Conservation (phyloP, 2,797 vertebrate species). For the Buphagus erythrorhynchus region DNA sequence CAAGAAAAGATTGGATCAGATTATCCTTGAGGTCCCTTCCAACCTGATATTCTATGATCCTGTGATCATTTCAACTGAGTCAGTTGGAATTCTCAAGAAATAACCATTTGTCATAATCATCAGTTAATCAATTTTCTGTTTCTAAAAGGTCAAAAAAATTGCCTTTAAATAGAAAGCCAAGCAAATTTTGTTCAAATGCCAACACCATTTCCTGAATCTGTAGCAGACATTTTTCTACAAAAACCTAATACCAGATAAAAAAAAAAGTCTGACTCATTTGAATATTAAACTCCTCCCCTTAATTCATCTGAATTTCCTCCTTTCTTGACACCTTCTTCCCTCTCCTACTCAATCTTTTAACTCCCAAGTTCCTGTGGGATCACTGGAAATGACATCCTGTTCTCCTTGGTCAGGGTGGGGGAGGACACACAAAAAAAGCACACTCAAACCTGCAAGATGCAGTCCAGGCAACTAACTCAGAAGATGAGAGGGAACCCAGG, state of each 20-base stretch:
- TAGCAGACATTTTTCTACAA: neutral
- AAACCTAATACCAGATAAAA: neutral
- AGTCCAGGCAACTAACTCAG: neutral
- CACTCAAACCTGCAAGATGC: neutral
- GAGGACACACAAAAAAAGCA: neutral
- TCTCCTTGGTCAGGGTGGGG: neutral
- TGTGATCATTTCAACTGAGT: neutral
- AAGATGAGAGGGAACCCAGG: neutral
- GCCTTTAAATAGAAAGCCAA: neutral
- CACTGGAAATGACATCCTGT: neutral
- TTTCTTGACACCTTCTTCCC: neutral
- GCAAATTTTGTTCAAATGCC: neutral
- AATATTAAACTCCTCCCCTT: neutral
- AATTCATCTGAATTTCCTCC: neutral
- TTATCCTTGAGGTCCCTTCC: neutral
- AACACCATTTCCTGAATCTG: neutral
- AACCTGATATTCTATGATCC: neutral
- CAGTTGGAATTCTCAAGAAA: slow-evolving; percentile 6
- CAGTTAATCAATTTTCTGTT: slow-evolving; percentile 10
- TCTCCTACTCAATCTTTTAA: neutral
- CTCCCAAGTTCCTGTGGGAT: neutral
- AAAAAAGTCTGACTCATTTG: neutral
- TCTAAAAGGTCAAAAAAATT: neutral
- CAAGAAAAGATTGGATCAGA: neutral
- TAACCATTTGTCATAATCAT: neutral